Evolutionary conservation across 1,140 invertebrate species (phyloP), one percentile per base, ranked within the genome.

Genomic region (Megalonaias nervosa): DNA sequence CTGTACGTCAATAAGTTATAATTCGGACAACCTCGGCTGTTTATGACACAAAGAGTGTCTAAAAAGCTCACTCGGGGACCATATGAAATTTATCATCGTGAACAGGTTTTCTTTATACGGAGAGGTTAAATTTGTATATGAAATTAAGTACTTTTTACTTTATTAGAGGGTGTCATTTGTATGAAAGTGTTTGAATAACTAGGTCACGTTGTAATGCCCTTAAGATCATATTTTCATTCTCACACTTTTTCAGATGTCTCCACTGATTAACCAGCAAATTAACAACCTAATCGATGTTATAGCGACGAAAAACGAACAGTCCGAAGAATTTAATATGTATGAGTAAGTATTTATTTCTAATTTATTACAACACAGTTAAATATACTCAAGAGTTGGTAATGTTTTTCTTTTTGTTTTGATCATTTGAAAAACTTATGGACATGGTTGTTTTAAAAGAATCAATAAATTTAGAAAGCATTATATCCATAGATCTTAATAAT

Each of bases 221-320:
- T 55, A 48, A 48, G 13, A 68, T 61, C 14, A 68, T 59, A 67
- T 12, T 26, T 55, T 31, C 67, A 61, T 69, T n/a, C 19, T 59
- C 58, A 65, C 14, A 57, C 31, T 48, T 74, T 80, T 84, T 19
- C 74, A 89, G 85, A 86, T 89, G 84, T 76, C 81, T 31, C 87
- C 87, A 9, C 79, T 84, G 38, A 82, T 90, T 58, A 85, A 86
- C 56, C 77, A 81, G 26, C 83, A 86, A 74, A 84, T 87, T 21
- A 83, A 87, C 70, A 80, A 82, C 31, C 74, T 90, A 11, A 74
- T 88, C 31, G 76, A 84, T 21, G 79, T 86, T 2, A 71, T 89
- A 14, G 82, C 85, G 38, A 71, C 81, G 1, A 66, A 84, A 59
- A 68, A 75, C 12, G 68, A 80, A 17, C 67, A 81, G 5, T 57